Evolutionary conservation across 2,113 vertebrate species (phyloP).

Genomic region (Eira barbara): DNA sequence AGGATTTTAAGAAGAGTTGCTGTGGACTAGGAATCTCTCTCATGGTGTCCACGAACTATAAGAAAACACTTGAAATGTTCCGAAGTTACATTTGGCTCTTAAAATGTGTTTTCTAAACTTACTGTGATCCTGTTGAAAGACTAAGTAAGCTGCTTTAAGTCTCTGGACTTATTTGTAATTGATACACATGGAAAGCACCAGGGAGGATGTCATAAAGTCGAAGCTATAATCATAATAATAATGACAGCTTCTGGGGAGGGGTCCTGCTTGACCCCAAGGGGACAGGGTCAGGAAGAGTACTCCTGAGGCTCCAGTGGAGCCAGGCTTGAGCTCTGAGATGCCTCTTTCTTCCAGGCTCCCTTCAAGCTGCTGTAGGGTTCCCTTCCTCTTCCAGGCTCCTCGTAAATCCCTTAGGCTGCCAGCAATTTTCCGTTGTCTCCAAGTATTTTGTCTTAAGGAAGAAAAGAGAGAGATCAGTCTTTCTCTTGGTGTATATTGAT

Average conservation of each 20-base stretch:
- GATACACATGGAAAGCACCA: neutral
- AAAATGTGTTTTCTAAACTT: neutral
- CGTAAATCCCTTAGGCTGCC: neutral
- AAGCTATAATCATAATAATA: neutral
- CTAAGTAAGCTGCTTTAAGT: neutral
- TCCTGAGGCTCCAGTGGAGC: neutral
- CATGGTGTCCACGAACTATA: neutral
- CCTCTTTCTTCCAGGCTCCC: neutral
- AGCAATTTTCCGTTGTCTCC: neutral
- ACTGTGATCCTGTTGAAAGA: neutral
- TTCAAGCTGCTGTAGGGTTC: neutral
- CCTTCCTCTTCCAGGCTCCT: neutral
- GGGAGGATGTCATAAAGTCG: neutral
- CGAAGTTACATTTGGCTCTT: neutral
- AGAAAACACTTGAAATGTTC: neutral
- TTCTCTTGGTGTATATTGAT: neutral
- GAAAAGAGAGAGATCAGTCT: neutral
- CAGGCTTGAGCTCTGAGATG: neutral
- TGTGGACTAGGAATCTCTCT: neutral
- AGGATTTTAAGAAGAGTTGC: neutral
- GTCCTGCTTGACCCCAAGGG: too few species aligned
- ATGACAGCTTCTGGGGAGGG: neutral
- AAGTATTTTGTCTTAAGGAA: neutral
- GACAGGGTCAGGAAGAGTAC: neutral
- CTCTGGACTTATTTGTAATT: neutral